Percentiles rank a stretch among this genome's conserved stretches.
Evolutionary conservation across 2,888 invertebrate genomes (phyloP).

Genomic region (Alloplasta piceator): DNA sequence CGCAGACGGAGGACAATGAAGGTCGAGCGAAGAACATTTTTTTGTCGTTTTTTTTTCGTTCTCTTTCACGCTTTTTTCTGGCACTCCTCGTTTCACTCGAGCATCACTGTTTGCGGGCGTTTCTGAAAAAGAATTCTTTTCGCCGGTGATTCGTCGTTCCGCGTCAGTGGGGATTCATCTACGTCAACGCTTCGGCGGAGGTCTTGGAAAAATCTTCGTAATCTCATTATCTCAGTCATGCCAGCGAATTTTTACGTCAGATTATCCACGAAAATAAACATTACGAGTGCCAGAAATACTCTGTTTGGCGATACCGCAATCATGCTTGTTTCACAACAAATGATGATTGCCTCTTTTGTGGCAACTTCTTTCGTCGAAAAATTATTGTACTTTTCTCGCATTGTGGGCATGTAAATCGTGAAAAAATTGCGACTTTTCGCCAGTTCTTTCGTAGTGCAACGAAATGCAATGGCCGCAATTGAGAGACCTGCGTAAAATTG

Average conservation of each 20-base stretch:
- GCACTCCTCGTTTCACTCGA: constrained; percentile 14
- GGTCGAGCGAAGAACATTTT: constrained; percentile 26
- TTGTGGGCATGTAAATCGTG: too few relatives aligned
- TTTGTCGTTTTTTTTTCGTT: constrained; percentile 18
- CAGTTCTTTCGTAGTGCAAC: too few relatives aligned
- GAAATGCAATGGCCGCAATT: too few relatives aligned
- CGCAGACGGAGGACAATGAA: constrained; percentile 38
- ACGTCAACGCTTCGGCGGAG: too few relatives aligned
- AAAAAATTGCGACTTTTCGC: too few relatives aligned
- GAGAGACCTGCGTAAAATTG: too few relatives aligned
- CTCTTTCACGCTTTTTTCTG: too few relatives aligned
- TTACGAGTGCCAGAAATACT: constrained; percentile 5
- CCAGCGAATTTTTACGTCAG: not conserved
- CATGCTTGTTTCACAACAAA: too few relatives aligned
- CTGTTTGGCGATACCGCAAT: not conserved
- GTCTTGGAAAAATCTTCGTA: constrained; percentile 22
- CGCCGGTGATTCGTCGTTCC: constrained; percentile 10
- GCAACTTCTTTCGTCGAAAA: too few relatives aligned
- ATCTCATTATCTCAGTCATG: constrained; percentile 24
- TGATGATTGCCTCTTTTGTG: too few relatives aligned
- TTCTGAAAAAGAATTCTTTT: constrained; percentile 32
- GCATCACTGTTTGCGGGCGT: not conserved
- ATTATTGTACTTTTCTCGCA: too few relatives aligned
- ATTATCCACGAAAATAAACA: not conserved
- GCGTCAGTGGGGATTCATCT: too few relatives aligned